Evolutionary conservation across 2,113 vertebrate genomes (phyloP).

Genomic region (Collichthys lucidus): DNA sequence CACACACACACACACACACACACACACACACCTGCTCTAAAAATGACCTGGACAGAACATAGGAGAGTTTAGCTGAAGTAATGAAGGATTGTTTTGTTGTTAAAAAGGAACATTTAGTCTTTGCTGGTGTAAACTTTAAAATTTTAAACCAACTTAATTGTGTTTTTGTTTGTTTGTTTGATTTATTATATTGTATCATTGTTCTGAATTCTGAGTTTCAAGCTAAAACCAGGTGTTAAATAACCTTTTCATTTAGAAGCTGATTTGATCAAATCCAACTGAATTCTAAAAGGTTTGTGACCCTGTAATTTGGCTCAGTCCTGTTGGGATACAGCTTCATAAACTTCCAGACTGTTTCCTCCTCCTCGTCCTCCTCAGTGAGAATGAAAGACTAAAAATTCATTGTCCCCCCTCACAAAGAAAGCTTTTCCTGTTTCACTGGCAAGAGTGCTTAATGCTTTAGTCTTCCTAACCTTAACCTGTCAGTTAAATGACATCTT

Average conservation of each 20-base stretch:
- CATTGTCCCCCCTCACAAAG: background rate
- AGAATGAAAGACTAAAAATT: background rate
- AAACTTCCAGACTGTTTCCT: background rate
- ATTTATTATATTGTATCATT: too few relatives aligned
- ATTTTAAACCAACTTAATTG: too few relatives aligned
- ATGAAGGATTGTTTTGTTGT: background rate
- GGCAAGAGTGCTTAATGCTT: slow-evolving; percentile 25
- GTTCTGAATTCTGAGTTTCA: too few relatives aligned
- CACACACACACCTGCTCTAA: slow-evolving; percentile 4
- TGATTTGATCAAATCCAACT: background rate
- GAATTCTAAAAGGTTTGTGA: background rate
- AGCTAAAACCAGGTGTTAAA: background rate
- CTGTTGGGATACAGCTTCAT: slow-evolving; percentile 1
- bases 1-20: slow-evolving; percentile 10
- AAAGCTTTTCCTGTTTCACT: slow-evolving; percentile 12
- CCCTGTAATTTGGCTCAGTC: background rate
- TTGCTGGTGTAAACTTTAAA: too few relatives aligned
- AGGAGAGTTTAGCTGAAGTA: slow-evolving; percentile 12
- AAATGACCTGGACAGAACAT: slow-evolving; percentile 21
- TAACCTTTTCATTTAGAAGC: background rate
- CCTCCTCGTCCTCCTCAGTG: background rate
- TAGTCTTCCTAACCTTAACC: slow-evolving; percentile 30
- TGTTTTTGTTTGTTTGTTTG: too few relatives aligned
- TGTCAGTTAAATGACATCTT: slow-evolving; percentile 37
- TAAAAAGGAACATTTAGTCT: too few relatives aligned